A percentile compares a stretch with the other conserved stretches of the same genome.
Evolutionary conservation across 1,140 invertebrate species (phyloP).

Genomic region (Drosophila elegans): DNA sequence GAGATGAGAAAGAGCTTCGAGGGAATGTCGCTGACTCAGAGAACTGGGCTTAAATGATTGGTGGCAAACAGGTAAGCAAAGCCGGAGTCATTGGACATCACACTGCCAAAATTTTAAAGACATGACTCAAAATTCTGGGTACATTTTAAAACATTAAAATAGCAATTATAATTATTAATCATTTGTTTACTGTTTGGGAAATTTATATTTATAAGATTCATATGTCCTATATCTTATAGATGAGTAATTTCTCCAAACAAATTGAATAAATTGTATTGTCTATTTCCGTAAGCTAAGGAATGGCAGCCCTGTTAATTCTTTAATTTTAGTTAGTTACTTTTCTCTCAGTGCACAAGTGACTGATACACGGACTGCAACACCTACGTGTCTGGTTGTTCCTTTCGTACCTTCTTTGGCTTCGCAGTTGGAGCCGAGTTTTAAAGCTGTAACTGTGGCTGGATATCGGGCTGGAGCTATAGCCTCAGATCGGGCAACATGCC

Average conservation of each 20-base stretch:
- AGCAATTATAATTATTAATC: too few relatives aligned
- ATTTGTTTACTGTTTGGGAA: too few relatives aligned
- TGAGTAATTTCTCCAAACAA: too few relatives aligned
- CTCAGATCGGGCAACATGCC: conserved; percentile 64
- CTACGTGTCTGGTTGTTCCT: conserved; percentile 38
- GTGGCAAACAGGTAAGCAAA: conserved; percentile 47
- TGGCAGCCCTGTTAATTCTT: too few relatives aligned
- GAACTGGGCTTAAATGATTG: conserved; percentile 34
- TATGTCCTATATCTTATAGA: too few relatives aligned
- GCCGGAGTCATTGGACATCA: conserved; percentile 6
- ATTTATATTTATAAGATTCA: too few relatives aligned
- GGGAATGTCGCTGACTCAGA: conserved; percentile 59
- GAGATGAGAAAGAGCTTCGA: background rate
- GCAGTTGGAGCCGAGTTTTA: conserved; percentile 31
- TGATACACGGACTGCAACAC: conserved; percentile 43
- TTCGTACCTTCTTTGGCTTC: conserved; percentile 60
- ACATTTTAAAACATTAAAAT: too few relatives aligned
- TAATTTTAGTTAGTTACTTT: background rate
- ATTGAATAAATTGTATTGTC: too few relatives aligned
- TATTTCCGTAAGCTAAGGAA: too few relatives aligned
- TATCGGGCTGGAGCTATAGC: conserved; percentile 12
- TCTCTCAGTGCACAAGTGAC: conserved; percentile 12
- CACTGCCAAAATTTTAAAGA: conserved; percentile 8
- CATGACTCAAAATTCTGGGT: background rate
- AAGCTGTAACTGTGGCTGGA: conserved; percentile 24